Percentiles rank a stretch among this genome's conserved stretches.
Evolutionary conservation across 2,797 vertebrate species (phyloP).

Genomic region (Crypturellus tataupa): DNA sequence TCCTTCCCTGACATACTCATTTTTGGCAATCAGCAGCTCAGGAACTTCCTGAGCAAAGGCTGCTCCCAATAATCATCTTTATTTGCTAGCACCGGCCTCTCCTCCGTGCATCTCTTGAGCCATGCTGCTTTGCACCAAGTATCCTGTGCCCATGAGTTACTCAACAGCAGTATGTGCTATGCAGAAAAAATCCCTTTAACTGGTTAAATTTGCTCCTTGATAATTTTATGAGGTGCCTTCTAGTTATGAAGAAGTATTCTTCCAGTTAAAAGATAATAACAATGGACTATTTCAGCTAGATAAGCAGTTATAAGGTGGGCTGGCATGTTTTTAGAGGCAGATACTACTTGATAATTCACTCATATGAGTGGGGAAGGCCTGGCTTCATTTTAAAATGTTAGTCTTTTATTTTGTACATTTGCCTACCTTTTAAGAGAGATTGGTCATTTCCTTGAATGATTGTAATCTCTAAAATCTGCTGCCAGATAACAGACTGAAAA

Average conservation of each 20-base stretch:
- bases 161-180: background rate
- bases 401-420: background rate
- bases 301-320: background rate
- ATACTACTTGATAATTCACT: background rate
- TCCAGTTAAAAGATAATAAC: background rate
- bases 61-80: background rate
- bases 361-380: background rate
- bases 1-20: background rate
- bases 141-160: background rate
- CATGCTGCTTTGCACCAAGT: background rate
- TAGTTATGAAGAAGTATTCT: background rate
- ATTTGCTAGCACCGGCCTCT: background rate
- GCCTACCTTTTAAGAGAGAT: background rate
- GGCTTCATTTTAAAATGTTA: background rate
- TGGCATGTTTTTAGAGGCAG: background rate
- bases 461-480: background rate
- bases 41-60: background rate
- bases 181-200: background rate
- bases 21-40: background rate
- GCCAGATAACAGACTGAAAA: background rate
- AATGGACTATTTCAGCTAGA: background rate
- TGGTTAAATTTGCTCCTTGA: background rate
- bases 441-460: background rate
- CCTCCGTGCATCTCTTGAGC: background rate
- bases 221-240: constrained; percentile 7